Evolutionary conservation across 2,888 invertebrate genomes (phyloP), one percentile per base, ranked within the genome.

Genomic region (Gryllus longicercus): DNA sequence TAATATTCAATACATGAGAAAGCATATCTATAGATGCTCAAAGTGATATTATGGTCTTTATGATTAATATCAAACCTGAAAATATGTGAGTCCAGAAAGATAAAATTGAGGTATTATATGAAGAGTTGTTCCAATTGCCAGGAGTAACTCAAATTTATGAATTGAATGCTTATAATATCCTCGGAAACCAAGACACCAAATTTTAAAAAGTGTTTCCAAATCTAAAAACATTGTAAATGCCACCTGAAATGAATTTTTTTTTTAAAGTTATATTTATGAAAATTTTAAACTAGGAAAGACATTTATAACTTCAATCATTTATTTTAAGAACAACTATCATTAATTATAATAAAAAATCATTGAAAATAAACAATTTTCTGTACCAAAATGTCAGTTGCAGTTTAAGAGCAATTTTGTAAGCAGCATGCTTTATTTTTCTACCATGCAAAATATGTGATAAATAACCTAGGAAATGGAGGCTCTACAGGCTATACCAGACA

Each of bases 81-180:
- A 99, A 87, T 97, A 99, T 4, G 99, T 99, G 84, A 99, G 93
- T 78, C 94, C 95, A 10, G 98, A 96, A 86, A 97, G 91, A 88
- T 98, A 98, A 83, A 96, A 93, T 82, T 94, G 91, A 16, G 97
- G 98, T 85, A 99, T 93, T 80, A 98, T 93, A 86, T 99, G 99
- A 80, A 99, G 88, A 0, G 96, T 95, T 16, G 98, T 98, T 38
- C 98, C 98, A 82, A 98, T 91, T 1, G 96, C 95, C 80, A 99
- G 88, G 1, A 98, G 89, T 74, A 99, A 88, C 87, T 99, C 99
- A 88, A 99, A 99, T 88, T 99, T 99, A 87, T 99, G 98, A 83
- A 98, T 95, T 0, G 98, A 96, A 86, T 99, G 96, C 85, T 96
- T 95, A 88, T 96, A 96, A 86, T 99, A 99, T 16, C 97, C 96